Conservation (phyloP, 35 echinoderm and acorn worm species). For the Anneissia japonica region DNA sequence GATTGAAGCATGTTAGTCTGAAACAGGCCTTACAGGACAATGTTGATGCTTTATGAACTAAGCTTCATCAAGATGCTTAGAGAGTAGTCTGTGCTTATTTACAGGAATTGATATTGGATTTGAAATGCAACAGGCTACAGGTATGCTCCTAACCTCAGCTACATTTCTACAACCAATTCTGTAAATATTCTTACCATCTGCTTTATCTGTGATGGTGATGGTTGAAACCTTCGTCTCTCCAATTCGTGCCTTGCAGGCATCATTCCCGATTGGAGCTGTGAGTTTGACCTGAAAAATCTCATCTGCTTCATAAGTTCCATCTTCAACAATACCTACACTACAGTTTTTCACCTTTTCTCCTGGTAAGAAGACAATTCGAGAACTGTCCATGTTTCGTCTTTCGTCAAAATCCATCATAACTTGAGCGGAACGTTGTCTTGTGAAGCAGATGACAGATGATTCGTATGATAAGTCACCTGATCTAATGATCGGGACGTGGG, state of each 20-base stretch:
- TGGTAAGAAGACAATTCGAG: slow-evolving; percentile 75
- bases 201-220: slow-evolving; percentile 71
- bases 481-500: slow-evolving; percentile 78
- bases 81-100: too few species aligned
- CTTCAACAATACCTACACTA: slow-evolving; percentile 70
- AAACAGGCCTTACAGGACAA: too few species aligned
- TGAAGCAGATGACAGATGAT: slow-evolving; percentile 86
- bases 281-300: slow-evolving; percentile 73
- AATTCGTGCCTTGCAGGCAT: slow-evolving; percentile 66
- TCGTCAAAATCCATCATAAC: slow-evolving; percentile 99
- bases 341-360: slow-evolving; percentile 99
- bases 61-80: too few species aligned
- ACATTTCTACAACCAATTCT: neutral
- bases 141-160: too few species aligned
- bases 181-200: slow-evolving; percentile 69
- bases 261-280: slow-evolving; percentile 56
- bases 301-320: slow-evolving; percentile 77
- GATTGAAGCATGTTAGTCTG: too few species aligned
- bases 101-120: too few species aligned
- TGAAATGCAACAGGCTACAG: too few species aligned
- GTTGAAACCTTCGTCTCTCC: slow-evolving; percentile 56
- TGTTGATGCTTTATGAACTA: too few species aligned
- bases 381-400: slow-evolving; percentile 73
- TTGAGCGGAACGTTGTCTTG: slow-evolving; percentile 74
- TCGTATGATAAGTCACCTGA: slow-evolving; percentile 84